Evolutionary conservation across 2,113 vertebrate genomes (phyloP).

Genomic region (Daphoenositta chrysoptera): DNA sequence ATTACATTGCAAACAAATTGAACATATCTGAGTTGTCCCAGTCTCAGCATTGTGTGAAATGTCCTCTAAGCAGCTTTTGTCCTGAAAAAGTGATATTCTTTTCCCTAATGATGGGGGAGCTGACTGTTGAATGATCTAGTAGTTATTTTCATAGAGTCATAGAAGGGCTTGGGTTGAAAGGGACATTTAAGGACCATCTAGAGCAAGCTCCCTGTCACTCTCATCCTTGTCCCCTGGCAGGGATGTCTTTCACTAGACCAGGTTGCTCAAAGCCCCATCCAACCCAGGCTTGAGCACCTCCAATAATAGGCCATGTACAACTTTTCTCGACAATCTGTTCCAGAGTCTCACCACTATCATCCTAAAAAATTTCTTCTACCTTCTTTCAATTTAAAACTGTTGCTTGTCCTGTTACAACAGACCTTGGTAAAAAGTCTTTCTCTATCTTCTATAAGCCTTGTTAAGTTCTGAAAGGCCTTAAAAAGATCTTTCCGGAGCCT

Average conservation of each 20-base stretch:
- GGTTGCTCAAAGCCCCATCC: not conserved
- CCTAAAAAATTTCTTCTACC: not conserved
- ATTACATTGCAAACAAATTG: not conserved
- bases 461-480: not conserved
- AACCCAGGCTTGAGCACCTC: not conserved
- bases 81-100: not conserved
- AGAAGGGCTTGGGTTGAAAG: not conserved
- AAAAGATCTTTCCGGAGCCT: not conserved
- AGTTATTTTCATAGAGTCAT: not conserved
- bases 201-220: not conserved
- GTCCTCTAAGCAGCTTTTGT: not conserved
- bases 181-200: not conserved
- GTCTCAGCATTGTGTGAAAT: not conserved
- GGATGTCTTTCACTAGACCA: not conserved
- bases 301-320: accelerated
- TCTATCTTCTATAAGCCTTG: not conserved
- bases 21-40: not conserved
- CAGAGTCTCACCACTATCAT: not conserved
- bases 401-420: not conserved
- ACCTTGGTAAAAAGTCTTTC: not conserved
- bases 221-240: not conserved
- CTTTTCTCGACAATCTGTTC: not conserved
- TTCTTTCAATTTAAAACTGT: not conserved
- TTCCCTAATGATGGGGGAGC: not conserved
- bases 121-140: not conserved